Conservation (phyloP, 2,113 vertebrate genomes). For the Ranitomeya imitator region DNA sequence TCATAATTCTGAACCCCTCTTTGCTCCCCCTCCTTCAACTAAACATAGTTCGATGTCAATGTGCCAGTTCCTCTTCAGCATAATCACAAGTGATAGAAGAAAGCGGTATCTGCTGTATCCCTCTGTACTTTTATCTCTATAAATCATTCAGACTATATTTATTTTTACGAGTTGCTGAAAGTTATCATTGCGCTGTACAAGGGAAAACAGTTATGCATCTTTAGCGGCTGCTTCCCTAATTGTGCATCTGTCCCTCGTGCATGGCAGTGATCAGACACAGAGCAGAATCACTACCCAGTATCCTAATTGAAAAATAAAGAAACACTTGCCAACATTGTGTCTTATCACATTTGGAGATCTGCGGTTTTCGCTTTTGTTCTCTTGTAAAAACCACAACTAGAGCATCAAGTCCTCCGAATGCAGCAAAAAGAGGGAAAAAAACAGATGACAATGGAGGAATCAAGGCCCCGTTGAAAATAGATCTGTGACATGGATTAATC, state of each 20-base stretch:
- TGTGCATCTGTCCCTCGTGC: slow-evolving; percentile 40
- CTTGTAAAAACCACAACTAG: not conserved
- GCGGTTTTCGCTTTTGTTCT: not conserved
- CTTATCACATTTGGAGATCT: not conserved
- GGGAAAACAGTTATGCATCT: slow-evolving; percentile 45
- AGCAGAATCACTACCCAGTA: not conserved
- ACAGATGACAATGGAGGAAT: not conserved
- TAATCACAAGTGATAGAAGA: slow-evolving; percentile 36
- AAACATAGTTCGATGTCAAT: slow-evolving; percentile 35
- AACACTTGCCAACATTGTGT: not conserved
- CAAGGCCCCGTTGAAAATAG: not conserved
- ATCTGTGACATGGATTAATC: not conserved
- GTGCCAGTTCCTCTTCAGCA: slow-evolving; percentile 34
- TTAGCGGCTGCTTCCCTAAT: slow-evolving; percentile 37
- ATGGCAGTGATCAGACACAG: slow-evolving; percentile 11
- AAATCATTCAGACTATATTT: slow-evolving; percentile 37
- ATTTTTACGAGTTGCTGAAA: slow-evolving; percentile 55
- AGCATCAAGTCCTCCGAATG: not conserved
- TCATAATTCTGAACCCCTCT: slow-evolving; percentile 47
- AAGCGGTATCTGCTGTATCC: slow-evolving; percentile 33
- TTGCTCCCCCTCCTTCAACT: not conserved
- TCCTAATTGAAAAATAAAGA: not conserved
- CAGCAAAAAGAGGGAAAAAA: not conserved
- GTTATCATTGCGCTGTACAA: slow-evolving; percentile 53
- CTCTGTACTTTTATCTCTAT: slow-evolving; percentile 43